Evolutionary conservation across 2,797 vertebrate genomes (phyloP), one percentile per base, ranked within the genome.

Genomic region (Hafferia zeledoni): DNA sequence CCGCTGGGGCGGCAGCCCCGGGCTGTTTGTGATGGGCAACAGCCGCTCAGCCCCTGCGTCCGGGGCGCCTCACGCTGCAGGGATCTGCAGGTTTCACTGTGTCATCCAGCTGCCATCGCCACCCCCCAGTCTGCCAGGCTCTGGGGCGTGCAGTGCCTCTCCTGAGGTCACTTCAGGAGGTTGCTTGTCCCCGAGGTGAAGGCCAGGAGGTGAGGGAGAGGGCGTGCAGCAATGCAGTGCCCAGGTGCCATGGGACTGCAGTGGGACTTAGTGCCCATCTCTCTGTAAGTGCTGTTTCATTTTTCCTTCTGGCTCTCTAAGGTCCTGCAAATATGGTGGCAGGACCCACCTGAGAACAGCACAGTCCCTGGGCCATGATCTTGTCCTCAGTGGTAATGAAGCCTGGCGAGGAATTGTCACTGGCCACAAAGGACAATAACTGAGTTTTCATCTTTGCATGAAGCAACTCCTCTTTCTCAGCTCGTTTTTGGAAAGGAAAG

Each of bases 171-270:
- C 59, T 41, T 19, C 33, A 43, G 52, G 27, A 41, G 17, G 7
- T 4, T 33, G 11, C 43, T 37, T 74, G 41, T 61, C 19, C 8
- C 35, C 31, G 10, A 4, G 55, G 6, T 33, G 63, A 49, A 61
- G 61, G 49, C 60, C 27, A 6, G 46, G 39, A 20, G 41, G 31
- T 47, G 41, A 61, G 31, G 44, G 64, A 33, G 43, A 16, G 35
- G n/a, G 63, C 41, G 24, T 52, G 50, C 44, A 31, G 15, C 44
- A 33, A 23, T 39, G 25, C 27, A 35, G 69, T 39, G 23, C 17
- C 52, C 4, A 1, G 9, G 16, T 76, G 49, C 27, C 43, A 25
- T 9, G 4, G 44, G 30, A 19, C 22, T 0, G 5, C 46, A 1
- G 7, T 39, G 68, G 24, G 19, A 27, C 50, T 75, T 33, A 57